Base-by-base conservation (phyloP, 1,140 invertebrate species). In the Nebria ingens region DNA sequence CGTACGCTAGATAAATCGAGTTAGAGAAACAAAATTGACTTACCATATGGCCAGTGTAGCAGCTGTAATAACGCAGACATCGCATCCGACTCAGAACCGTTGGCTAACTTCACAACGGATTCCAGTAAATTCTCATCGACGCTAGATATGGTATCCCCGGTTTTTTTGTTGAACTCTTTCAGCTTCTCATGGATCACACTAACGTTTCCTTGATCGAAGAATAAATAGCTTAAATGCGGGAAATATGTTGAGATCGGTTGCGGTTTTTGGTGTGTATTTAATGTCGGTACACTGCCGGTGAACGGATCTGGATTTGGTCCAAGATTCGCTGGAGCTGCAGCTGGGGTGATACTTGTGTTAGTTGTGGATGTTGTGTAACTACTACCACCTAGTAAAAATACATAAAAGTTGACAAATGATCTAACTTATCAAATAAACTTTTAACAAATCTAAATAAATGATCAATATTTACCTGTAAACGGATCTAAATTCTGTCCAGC, bases 1-100 rank as follows among this genome's bases (percentile, higher is more conserved):
- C n/a, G n/a, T n/a, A n/a, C n/a, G n/a, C n/a, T n/a, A n/a, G n/a
- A n/a, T n/a, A n/a, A n/a, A n/a, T n/a, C n/a, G n/a, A n/a, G n/a
- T n/a, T n/a, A n/a, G n/a, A n/a, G n/a, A n/a, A n/a, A n/a, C n/a
- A n/a, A n/a, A n/a, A 52, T 52, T 1, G 52, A 45, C 45, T 67
- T 71, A 85, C 82, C 81, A 67, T 78, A 75, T 2, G 89, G 87
- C 91, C 90, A 93, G 58, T 81, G 71, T 20, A 93, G 67, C 52
- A 91, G 72, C 60, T 74, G 76, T 64, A 80, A 80, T 45, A 91
- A 64, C n/a, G 74, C 70, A 17, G 86, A 67, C 53, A 76, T 73
- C 3, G 69, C 59, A 60, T 71, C 71, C 61, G 58, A 50, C 55
- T 70, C 23, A 59, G 76, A 57, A 62, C 73, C 69, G 55, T 76